Percentiles rank a stretch among this genome's conserved stretches.
These are phyloP conservation scores for Paedocypris micromegethes DNA, from an alignment of 2,797 vertebrate genomes.

Conservation along the genomic window DNA sequence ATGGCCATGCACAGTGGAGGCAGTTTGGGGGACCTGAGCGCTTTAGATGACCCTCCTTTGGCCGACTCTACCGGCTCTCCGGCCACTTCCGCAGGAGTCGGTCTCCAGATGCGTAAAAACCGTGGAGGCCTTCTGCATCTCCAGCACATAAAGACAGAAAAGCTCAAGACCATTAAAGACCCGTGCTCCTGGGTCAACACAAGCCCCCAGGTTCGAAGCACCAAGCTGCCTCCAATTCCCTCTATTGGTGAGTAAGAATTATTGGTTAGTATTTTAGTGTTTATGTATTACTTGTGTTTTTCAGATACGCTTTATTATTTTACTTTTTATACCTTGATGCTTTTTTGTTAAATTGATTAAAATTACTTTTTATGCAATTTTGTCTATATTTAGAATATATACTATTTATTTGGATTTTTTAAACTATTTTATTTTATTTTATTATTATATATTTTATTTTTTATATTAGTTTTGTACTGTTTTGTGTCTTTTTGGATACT, in stretches of 20 bases:
- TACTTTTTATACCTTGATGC: no score
- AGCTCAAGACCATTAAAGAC: conserved; percentile 89
- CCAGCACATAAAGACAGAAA: conserved; percentile 96
- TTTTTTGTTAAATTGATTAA: no score
- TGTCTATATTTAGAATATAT: no score
- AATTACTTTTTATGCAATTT: no score
- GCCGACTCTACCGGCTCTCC: conserved; percentile 83
- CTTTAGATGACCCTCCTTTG: conserved; percentile 81
- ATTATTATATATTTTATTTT: no score
- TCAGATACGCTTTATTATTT: no score
- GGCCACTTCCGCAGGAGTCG: conserved; percentile 72
- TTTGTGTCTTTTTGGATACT: no score
- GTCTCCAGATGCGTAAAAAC: conserved; percentile 88
- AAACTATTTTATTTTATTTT: no score
- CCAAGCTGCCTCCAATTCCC: conserved; percentile 92
- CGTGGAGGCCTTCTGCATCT: conserved; percentile 79
- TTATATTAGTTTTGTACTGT: no score
- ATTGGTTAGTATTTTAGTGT: no score
- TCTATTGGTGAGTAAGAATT: conserved; percentile 76
- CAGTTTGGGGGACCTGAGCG: conserved; percentile 91
- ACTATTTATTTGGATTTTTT: no score
- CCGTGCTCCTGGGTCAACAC: conserved; percentile 85
- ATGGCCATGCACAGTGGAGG: conserved; percentile 88
- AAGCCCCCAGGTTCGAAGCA: conserved; percentile 77
- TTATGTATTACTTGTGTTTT: no score